Base-by-base conservation (phyloP, 1,140 invertebrate species). In the Cheumatopsyche charites region DNA sequence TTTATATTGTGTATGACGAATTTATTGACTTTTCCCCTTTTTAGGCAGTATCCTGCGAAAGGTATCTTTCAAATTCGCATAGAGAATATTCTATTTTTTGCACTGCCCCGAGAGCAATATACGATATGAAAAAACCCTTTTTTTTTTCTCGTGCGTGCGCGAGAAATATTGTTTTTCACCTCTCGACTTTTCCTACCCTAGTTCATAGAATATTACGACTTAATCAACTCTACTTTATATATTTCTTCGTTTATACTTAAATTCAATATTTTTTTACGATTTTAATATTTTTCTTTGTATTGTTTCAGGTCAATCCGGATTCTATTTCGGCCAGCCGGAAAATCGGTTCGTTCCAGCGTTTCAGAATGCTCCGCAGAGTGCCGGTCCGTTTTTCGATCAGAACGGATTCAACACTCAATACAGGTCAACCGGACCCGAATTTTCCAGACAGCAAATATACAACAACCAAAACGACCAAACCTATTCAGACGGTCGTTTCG, bases 311-410 rank as follows among this genome's bases (percentile, higher is more conserved):
- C 74, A 75, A 71, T 62, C 52, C 3, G 68, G 68, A 5, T 71
- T 73, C 61, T 75, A 71, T 58, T 75, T 73, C 66, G 72, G 74
- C n/a, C 74, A 75, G 25, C 67, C 47, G 41, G 74, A 75, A 58
- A 75, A 65, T 42, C 41, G 74, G 0, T 75, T 73, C 41, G 63
- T 47, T 3, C 71, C 74, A 5, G 67, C 42, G 36, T 73, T 75
- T 41, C 72, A 73, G 17, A 73, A 42, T 23, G 43, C 45, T 25
- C 17, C 29, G 4, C 68, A 71, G 42, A 66, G 17, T 1, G 52
- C 43, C 17, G 62, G 62, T 17, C 65, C 74, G 7, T 73, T 62
- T 61, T 75, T 75, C 69, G 69, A 73, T 21, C 71, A 71, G 29
- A 69, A 58, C 52, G 58, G 69, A 49, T 75, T 71, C 61, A 62